Evolutionary conservation across 2,888 invertebrate species (phyloP).

Genomic region (Capitulum mitella): DNA sequence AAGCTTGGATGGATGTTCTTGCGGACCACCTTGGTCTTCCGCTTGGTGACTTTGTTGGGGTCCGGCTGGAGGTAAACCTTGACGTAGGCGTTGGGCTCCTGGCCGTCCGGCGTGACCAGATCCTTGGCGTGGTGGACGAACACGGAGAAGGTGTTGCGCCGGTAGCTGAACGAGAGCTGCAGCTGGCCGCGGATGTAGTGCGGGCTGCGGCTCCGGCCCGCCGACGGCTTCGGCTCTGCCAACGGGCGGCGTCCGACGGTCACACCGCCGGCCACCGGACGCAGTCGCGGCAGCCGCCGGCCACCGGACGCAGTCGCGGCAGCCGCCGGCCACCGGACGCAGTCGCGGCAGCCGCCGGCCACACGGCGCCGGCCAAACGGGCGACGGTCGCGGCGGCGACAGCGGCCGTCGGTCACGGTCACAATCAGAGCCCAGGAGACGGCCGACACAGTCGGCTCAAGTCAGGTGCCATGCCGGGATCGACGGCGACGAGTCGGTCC

Average conservation of each 20-base stretch:
- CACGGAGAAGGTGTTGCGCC: slow-evolving; percentile 63
- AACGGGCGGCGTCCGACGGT: slow-evolving; percentile 31
- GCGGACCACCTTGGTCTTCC: slow-evolving; percentile 89
- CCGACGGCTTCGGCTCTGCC: slow-evolving; percentile 37
- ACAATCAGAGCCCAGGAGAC: no score
- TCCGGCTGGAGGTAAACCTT: slow-evolving; percentile 80
- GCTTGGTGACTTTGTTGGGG: slow-evolving; percentile 80
- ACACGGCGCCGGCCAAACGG: no score
- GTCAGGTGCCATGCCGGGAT: no score
- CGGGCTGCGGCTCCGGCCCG: slow-evolving; percentile 32
- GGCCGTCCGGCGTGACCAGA: slow-evolving; percentile 62
- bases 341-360: no score
- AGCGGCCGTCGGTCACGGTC: no score
- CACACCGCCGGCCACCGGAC: background rate
- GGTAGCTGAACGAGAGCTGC: slow-evolving; percentile 68
- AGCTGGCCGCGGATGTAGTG: slow-evolving; percentile 57
- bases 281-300: background rate
- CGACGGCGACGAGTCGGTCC: no score
- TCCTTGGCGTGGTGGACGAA: slow-evolving; percentile 89
- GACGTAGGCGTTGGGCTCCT: slow-evolving; percentile 48
- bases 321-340: background rate
- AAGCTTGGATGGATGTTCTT: slow-evolving; percentile 92
- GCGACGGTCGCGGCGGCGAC: no score
- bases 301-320: no score
- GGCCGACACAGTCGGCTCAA: no score